Percentiles rank a stretch among this genome's conserved stretches.
Evolutionary conservation across 2,888 invertebrate genomes (phyloP).

Genomic region (Dendrolimus houi): DNA sequence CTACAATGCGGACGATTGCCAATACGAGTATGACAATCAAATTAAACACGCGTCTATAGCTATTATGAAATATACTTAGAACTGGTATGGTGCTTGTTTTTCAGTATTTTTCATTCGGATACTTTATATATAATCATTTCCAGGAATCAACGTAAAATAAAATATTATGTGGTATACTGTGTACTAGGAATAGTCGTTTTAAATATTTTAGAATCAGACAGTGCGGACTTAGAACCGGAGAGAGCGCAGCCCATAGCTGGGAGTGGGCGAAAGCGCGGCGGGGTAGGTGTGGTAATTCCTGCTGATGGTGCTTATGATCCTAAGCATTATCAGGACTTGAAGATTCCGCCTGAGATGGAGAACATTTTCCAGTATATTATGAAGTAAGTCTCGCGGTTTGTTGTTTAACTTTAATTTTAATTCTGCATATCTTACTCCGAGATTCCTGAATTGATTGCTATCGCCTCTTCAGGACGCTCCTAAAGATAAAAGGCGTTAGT

Average conservation of each 20-base stretch:
- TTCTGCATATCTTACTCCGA: neutral
- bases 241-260: constrained; percentile 26
- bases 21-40: no score
- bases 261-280: constrained; percentile 42
- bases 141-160: no score
- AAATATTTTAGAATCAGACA: constrained; percentile 48
- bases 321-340: constrained; percentile 87
- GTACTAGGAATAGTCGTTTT: neutral
- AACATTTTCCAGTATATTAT: constrained; percentile 95
- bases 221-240: constrained; percentile 45
- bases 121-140: no score
- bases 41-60: no score
- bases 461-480: no score
- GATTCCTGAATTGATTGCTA: constrained; percentile 6
- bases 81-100: no score
- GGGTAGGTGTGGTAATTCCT: constrained; percentile 52
- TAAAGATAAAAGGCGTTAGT: no score
- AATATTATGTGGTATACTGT: no score
- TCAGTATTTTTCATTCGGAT: no score
- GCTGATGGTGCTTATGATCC: constrained; percentile 85
- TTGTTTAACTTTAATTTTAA: neutral
- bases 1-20: no score
- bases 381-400: constrained; percentile 71
- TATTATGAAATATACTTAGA: no score
- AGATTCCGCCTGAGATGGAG: constrained; percentile 89